A percentile compares a stretch with the other conserved stretches of the same genome.
phyloP scores from a whole-genome alignment of 2,888 invertebrate species.

The Stenurella melanura region DNA sequence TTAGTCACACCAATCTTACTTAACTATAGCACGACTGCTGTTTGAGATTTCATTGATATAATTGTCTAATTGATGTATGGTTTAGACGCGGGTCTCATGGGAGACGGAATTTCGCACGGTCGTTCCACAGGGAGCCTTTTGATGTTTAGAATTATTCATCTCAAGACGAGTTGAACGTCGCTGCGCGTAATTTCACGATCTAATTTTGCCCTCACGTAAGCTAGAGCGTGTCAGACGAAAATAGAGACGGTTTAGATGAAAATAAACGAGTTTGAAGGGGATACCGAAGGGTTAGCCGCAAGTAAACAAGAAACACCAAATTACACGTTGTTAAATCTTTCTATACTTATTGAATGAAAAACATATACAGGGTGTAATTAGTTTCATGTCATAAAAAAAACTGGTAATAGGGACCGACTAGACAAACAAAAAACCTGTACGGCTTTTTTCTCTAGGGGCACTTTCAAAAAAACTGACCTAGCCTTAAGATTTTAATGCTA shows the following conservation, averaged over 20 bases:
- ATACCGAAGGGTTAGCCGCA: slow-evolving; percentile 44
- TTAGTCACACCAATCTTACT: background rate
- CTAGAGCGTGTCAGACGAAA: slow-evolving; percentile 44
- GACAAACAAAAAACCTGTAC: no score
- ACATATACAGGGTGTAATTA: no score
- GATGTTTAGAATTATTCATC: slow-evolving; percentile 54
- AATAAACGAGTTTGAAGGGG: slow-evolving; percentile 43
- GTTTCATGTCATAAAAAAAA: no score
- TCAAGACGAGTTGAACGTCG: slow-evolving; percentile 42
- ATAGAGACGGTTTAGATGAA: slow-evolving; percentile 48
- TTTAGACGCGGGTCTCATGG: slow-evolving; percentile 14
- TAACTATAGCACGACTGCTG: background rate
- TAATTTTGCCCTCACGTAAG: slow-evolving; percentile 49
- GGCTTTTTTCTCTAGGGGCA: no score
- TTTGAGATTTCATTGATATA: background rate
- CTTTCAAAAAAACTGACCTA: no score
- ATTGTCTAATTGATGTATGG: slow-evolving; percentile 19
- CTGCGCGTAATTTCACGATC: slow-evolving; percentile 44
- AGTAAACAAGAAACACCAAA: slow-evolving; percentile 14
- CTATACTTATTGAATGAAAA: background rate
- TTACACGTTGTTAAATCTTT: background rate
- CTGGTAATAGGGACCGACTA: no score
- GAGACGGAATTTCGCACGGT: slow-evolving; percentile 30
- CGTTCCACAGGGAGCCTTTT: slow-evolving; percentile 32
- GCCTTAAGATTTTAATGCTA: no score